A percentile compares a stretch with the other conserved stretches of the same genome.
Evolutionary conservation across 2,888 invertebrate genomes (phyloP).

Genomic region (Drosophila rubida): DNA sequence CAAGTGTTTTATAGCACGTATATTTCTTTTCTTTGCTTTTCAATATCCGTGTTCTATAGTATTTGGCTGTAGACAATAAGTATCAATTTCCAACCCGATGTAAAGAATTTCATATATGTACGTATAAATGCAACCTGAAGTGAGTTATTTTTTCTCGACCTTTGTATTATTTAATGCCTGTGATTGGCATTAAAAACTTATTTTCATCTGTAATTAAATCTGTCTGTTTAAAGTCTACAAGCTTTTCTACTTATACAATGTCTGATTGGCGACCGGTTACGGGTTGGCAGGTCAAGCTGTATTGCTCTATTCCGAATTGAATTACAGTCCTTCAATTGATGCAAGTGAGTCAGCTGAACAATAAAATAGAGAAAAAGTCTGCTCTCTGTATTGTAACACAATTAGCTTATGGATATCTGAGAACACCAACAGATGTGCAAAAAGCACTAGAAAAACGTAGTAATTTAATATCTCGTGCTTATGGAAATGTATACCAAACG

Average conservation of each 20-base stretch:
- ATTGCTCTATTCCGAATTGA: slow-evolving; percentile 8
- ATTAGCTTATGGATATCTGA: slow-evolving; percentile 22
- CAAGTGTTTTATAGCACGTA: slow-evolving; percentile 28
- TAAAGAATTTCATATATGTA: slow-evolving; percentile 21
- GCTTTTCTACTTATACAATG: slow-evolving; percentile 1
- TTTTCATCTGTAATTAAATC: slow-evolving; percentile 29
- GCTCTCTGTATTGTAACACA: not conserved
- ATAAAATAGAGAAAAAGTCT: not conserved
- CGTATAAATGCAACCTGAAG: slow-evolving; percentile 18
- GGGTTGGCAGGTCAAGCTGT: not conserved
- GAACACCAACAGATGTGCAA: slow-evolving; percentile 35
- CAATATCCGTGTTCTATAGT: not conserved
- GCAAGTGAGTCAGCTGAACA: not conserved
- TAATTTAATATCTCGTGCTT: not conserved
- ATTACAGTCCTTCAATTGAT: slow-evolving; percentile 13
- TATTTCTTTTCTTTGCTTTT: slow-evolving; percentile 14
- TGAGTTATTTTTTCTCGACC: slow-evolving; percentile 29
- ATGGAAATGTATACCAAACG: not conserved
- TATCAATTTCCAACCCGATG: not conserved
- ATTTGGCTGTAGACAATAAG: not conserved
- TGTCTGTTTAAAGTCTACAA: slow-evolving; percentile 25
- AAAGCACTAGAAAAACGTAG: not conserved
- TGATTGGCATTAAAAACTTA: slow-evolving; percentile 21
- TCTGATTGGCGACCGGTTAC: slow-evolving; percentile 25
- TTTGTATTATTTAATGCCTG: slow-evolving; percentile 30